Conservation (phyloP, 2,113 vertebrate genomes). For the Pedionomus torquatus region DNA sequence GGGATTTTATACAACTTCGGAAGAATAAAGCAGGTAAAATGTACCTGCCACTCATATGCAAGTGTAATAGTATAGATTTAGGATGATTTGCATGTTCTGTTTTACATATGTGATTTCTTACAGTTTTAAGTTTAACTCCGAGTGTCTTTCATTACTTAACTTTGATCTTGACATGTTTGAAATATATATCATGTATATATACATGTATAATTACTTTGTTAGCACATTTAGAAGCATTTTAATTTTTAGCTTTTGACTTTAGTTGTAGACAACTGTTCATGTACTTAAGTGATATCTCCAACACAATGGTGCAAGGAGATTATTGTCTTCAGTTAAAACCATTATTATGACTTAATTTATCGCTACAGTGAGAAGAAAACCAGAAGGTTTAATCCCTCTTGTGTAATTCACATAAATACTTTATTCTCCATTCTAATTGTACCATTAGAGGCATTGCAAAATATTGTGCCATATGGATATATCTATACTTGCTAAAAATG, state of each 20-base stretch:
- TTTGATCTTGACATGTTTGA: neutral
- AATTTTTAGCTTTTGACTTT: neutral
- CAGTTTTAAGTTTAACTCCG: neutral
- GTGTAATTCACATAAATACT: neutral
- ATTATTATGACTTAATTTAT: neutral
- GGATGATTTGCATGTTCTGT: neutral
- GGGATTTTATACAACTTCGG: neutral
- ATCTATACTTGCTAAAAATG: neutral
- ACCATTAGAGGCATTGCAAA: neutral
- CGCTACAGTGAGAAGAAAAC: neutral
- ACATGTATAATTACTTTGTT: neutral
- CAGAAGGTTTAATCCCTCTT: neutral
- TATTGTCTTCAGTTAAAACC: neutral
- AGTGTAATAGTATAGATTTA: neutral
- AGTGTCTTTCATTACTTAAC: neutral
- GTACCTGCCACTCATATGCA: neutral
- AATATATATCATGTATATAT: neutral
- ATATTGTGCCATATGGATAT: neutral
- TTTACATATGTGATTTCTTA: neutral
- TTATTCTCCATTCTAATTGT: neutral
- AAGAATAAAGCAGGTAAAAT: neutral
- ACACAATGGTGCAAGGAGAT: neutral
- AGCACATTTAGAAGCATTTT: neutral
- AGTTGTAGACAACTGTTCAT: neutral
- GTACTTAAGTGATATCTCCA: neutral